Evolutionary conservation across 2,888 invertebrate species (phyloP).

Genomic region (Polyommatus iphigenia): DNA sequence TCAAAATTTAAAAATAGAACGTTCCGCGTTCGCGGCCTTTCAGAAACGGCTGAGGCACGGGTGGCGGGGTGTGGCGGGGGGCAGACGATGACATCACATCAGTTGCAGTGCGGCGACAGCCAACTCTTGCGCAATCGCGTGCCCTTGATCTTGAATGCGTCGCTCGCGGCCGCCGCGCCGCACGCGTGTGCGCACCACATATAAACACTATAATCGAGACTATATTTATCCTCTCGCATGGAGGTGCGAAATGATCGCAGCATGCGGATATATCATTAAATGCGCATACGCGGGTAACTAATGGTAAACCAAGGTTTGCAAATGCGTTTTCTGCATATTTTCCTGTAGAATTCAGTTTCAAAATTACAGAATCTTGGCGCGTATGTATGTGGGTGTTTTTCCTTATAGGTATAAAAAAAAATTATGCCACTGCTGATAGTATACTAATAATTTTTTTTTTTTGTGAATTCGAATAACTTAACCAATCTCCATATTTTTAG

Average conservation of each 20-base stretch:
- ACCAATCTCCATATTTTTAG: background rate
- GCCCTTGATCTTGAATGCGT: slow-evolving; percentile 82
- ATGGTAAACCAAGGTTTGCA: background rate
- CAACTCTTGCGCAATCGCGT: slow-evolving; percentile 78
- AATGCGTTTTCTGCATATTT: background rate
- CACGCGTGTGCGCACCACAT: slow-evolving; percentile 68
- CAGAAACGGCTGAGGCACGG: slow-evolving; percentile 47
- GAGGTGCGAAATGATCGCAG: slow-evolving; percentile 66
- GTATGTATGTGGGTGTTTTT: background rate
- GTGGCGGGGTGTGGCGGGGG: slow-evolving; percentile 53
- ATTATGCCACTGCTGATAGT: background rate
- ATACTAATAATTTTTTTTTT: background rate
- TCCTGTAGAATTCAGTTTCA: background rate
- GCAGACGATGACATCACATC: slow-evolving; percentile 75
- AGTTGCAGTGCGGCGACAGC: slow-evolving; percentile 74
- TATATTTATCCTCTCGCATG: slow-evolving; percentile 74
- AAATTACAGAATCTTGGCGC: background rate
- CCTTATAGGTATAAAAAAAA: no score
- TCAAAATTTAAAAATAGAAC: slow-evolving; percentile 68
- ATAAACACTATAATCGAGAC: slow-evolving; percentile 61
- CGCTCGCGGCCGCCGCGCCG: slow-evolving; percentile 51
- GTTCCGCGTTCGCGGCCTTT: slow-evolving; percentile 71
- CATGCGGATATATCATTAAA: slow-evolving; percentile 44
- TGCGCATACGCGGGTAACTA: background rate
- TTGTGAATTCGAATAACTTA: background rate